These are phyloP conservation scores for Eupithecia insigniata DNA, from an alignment of 2,888 invertebrate genomes.

Conservation along the genomic window DNA sequence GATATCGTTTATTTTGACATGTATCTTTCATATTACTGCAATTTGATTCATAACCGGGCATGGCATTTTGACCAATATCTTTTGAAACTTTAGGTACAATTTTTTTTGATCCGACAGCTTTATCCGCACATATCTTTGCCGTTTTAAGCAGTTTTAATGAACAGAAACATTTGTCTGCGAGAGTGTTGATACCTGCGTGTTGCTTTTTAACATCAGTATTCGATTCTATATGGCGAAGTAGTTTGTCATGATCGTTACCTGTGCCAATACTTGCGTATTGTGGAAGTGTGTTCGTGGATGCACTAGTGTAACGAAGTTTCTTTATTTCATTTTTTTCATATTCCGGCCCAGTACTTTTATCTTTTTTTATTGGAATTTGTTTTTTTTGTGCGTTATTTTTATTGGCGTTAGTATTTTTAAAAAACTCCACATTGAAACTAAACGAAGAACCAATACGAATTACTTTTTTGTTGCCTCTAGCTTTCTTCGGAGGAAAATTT, in stretches of 20 bases:
- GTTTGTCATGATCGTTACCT: background rate
- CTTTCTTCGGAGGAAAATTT: background rate
- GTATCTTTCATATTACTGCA: background rate
- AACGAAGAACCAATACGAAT: background rate
- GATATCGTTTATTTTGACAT: background rate
- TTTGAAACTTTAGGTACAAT: background rate
- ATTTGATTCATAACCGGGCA: background rate
- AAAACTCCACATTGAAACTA: conserved; percentile 1
- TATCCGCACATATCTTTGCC: conserved; percentile 10
- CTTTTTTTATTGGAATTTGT: background rate
- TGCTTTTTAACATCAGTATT: conserved; percentile 9
- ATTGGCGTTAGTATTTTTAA: background rate
- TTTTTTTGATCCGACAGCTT: background rate
- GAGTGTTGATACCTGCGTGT: conserved; percentile 8
- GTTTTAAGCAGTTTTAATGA: conserved; percentile 35
- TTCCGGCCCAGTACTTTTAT: background rate
- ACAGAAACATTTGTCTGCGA: conserved; percentile 23
- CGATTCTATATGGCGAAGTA: background rate
- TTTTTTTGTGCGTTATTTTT: no score
- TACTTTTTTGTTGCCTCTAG: background rate
- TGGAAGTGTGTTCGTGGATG: background rate
- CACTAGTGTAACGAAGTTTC: background rate
- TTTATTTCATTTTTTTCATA: background rate
- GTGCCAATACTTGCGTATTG: background rate
- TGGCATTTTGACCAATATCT: conserved; percentile 1